Conservation (phyloP, 2,113 vertebrate genomes). For the Caranx melampygus region DNA sequence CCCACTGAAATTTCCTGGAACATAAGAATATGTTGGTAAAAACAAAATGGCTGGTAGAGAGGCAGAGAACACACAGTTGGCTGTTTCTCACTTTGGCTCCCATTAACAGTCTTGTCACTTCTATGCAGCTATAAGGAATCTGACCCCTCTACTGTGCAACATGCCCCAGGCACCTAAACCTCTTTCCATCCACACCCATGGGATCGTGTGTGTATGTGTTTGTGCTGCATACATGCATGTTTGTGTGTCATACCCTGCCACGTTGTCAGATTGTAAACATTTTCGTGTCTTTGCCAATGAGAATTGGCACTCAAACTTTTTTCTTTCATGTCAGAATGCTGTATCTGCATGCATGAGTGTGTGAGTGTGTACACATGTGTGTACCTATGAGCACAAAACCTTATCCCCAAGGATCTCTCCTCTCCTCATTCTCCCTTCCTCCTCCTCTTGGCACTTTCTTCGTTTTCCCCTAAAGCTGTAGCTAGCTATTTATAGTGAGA, state of each 20-base stretch:
- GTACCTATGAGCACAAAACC: constrained; percentile 25
- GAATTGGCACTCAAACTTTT: constrained; percentile 18
- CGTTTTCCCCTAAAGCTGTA: constrained; percentile 65
- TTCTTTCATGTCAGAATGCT: constrained; percentile 49
- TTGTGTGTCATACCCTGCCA: neutral
- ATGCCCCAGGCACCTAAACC: constrained; percentile 29
- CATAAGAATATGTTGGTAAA: neutral
- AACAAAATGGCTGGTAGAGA: neutral
- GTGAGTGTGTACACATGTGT: constrained; percentile 4
- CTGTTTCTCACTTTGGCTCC: constrained; percentile 58
- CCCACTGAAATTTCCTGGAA: neutral
- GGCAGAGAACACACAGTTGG: neutral
- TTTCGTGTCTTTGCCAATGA: constrained; percentile 22
- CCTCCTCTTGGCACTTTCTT: constrained; percentile 62
- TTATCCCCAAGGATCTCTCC: constrained; percentile 56
- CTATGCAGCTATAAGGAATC: constrained; percentile 39
- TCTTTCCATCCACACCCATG: neutral
- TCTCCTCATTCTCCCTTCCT: constrained; percentile 37
- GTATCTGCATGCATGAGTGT: constrained; percentile 17
- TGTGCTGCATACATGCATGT: neutral
- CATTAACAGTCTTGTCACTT: constrained; percentile 47
- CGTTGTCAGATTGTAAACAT: constrained; percentile 37
- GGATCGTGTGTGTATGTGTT: neutral
- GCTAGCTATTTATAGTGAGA: constrained; percentile 80
- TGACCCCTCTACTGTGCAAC: constrained; percentile 37